Evolutionary conservation across 2,113 vertebrate genomes (phyloP), one percentile per base, ranked within the genome.

Genomic region (Struthio camelus): DNA sequence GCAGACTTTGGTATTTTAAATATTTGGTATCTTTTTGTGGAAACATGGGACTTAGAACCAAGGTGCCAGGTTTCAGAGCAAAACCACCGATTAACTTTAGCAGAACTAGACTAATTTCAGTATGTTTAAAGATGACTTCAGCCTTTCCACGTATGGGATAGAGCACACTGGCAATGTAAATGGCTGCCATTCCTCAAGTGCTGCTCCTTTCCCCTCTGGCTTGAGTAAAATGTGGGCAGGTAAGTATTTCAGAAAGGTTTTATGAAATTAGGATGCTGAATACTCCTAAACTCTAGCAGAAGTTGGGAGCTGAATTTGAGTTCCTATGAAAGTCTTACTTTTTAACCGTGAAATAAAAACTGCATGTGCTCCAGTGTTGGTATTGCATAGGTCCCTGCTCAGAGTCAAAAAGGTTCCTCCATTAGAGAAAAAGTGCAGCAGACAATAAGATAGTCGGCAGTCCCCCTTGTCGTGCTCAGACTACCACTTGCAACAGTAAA

Each of bases 311-410:
- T 66, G 42, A 56, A 56, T 34, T 66, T 62, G 44, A 72, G 9
- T 73, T 85, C 18, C 46, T 11, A 4, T 0, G 1, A 2, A 71
- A 76, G 51, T 61, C 0, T 4, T 11, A 13, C 4, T 36, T 72
- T 62, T 70, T 38, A 82, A 73, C 14, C 54, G n/a, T 69, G 3
- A 72, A 27, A 53, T 58, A 65, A 70, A 69, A 70, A 32, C 24
- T 58, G 13, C 0, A 0, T 62, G 36, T 85, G 12, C 66, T 77
- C 36, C 4, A 11, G 0, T 54, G 12, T 51, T 79, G 24, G 5
- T 53, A 23, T 24, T 76, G n/a, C 25, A 34, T 69, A 59, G 36
- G 14, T 65, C 17, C 30, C 24, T 89, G 30, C 56, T 73, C 17
- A 19, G 10, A 23, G 12, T 62, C n/a, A 50, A 50, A 91, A 76